Evolutionary conservation across 2,888 invertebrate genomes (phyloP).

Genomic region (Odontomyia ornata): DNA sequence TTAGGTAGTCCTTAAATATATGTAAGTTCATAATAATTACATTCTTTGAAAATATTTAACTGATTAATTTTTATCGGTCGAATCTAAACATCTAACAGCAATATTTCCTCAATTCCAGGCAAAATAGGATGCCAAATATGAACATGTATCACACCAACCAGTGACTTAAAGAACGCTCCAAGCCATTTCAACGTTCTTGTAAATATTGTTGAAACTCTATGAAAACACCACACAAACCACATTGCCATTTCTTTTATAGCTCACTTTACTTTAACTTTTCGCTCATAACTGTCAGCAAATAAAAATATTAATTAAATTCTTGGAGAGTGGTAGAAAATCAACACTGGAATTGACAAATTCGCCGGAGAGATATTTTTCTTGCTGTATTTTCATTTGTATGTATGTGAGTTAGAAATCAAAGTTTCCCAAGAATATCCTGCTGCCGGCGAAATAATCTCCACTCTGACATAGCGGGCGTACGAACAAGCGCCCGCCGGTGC

Average conservation of each 20-base stretch:
- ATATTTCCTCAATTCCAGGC: too few relatives aligned
- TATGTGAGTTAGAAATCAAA: slow-evolving; percentile 38
- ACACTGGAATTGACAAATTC: slow-evolving; percentile 42
- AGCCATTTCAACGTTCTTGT: background rate
- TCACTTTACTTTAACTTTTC: slow-evolving; percentile 9
- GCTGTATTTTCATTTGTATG: slow-evolving; percentile 17
- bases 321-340: slow-evolving; percentile 29
- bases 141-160: too few relatives aligned
- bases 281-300: slow-evolving; percentile 36
- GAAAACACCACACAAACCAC: background rate
- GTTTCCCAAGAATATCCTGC: slow-evolving; percentile 23
- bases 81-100: too few relatives aligned
- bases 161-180: background rate
- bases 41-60: too few relatives aligned
- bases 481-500: too few relatives aligned
- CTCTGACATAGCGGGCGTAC: slow-evolving; percentile 6
- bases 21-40: too few relatives aligned
- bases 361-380: slow-evolving; percentile 23
- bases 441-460: slow-evolving; percentile 4
- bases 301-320: slow-evolving; percentile 40
- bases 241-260: background rate
- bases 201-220: background rate
- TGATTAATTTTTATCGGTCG: too few relatives aligned
- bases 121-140: too few relatives aligned
- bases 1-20: too few relatives aligned